Base-by-base conservation (phyloP, 35 echinoderm and acorn worm species). In the Apostichopus parvimensis region DNA sequence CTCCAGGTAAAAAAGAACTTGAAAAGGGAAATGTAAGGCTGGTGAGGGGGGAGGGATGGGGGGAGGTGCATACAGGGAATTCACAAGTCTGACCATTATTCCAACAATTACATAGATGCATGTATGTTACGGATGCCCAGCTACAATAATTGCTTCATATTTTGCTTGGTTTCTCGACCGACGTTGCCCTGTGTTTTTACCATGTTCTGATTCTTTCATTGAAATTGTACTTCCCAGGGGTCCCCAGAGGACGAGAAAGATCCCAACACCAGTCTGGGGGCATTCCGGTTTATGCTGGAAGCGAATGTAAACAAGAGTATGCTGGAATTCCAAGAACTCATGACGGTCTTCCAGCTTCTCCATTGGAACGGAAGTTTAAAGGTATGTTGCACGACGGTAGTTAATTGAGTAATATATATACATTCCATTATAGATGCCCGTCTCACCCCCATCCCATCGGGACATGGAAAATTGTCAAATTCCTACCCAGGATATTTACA, bases 291-390 rank as follows among this genome's bases (percentile, higher is more conserved):
- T 92, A 99, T 99, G 97, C 70, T 99, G 71, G 97, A 96, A 26
- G 78, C 97, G 52, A 99, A 99, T 61, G 90, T 92, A 4, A 87
- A 84, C 59, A 95, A 95, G 83, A 94, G 95, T 25, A 99, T 99
- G 97, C 84, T 99, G 15, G 97, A 99, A 75, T 99, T 99, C 89
- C 97, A 99, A 71, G 97, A 99, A 88, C 91, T 96, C 71, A 99
- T 99, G 97, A 96, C 95, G 1, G 95, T 99, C 15, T 99, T 99
- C 93, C 97, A 99, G 78, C 93, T 99, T 1, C 92, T 99, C 6
- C 97, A 96, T 87, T 99, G 97, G 97, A 99, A 99, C 81, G 97
- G 97, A 17, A 99, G 97, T 77, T 78, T 99, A 23, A 99, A 91
- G 89, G 89, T 91, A 78, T 61, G 58, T 45, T 4, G 34, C 34